Evolutionary conservation across 2,888 invertebrate genomes (phyloP).

Genomic region (Pollenia griseotomentosa): DNA sequence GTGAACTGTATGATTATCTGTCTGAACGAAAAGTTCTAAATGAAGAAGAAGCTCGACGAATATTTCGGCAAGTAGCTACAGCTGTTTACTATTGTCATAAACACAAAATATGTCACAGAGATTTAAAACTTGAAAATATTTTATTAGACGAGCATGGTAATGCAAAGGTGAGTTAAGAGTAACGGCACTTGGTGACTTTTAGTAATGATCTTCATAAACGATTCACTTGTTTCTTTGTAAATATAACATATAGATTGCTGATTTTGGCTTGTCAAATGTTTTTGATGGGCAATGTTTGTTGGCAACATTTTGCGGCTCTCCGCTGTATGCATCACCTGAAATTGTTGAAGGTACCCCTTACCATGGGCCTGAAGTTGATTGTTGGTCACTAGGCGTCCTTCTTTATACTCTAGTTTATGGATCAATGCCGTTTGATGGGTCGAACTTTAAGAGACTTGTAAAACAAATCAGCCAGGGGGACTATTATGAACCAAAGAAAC

Average conservation of each 20-base stretch:
- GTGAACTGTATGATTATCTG: conserved; percentile 98
- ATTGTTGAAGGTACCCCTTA: conserved; percentile 98
- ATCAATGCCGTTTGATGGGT: conserved; percentile 99
- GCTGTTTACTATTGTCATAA: conserved; percentile 99
- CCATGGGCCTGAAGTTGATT: conserved; percentile 97
- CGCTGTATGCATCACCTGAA: conserved; percentile 98
- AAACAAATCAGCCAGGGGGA: conserved; percentile 98
- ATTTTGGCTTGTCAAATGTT: conserved; percentile 99
- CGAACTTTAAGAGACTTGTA: conserved; percentile 98
- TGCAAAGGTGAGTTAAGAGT: conserved; percentile 90
- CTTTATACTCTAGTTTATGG: conserved; percentile 99
- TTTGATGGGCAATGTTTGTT: conserved; percentile 94
- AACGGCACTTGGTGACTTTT: not conserved
- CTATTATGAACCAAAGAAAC: conserved; percentile 97
- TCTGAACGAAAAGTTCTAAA: conserved; percentile 95
- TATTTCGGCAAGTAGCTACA: conserved; percentile 98
- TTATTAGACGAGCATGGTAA: conserved; percentile 96
- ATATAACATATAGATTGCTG: conserved; percentile 91
- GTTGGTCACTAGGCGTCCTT: conserved; percentile 98
- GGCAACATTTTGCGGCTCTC: conserved; percentile 98
- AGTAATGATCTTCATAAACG: not conserved
- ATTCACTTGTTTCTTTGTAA: not conserved
- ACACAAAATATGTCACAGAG: conserved; percentile 98
- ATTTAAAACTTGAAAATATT: conserved; percentile 98
- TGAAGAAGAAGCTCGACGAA: conserved; percentile 96